These are phyloP conservation scores for Diorhabda elongata DNA, from an alignment of 1,140 invertebrate species.

Conservation along the genomic window DNA sequence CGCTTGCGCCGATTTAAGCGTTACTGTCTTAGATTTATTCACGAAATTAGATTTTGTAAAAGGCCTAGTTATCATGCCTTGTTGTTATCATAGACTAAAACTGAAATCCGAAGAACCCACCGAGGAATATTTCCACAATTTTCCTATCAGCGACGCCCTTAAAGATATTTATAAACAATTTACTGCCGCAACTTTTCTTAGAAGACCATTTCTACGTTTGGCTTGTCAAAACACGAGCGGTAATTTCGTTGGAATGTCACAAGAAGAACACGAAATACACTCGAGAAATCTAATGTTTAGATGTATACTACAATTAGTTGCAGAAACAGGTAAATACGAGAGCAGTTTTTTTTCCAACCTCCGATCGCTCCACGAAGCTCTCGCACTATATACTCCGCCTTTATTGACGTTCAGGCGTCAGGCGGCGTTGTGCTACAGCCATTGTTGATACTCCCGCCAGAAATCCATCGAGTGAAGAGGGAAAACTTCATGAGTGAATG, in stretches of 20 bases:
- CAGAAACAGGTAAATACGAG: conserved; percentile 47
- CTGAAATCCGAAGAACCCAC: conserved; percentile 16
- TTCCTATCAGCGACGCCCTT: conserved; percentile 57
- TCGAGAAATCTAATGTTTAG: conserved; percentile 57
- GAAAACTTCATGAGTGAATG: too few relatives aligned
- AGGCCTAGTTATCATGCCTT: conserved; percentile 69
- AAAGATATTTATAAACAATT: conserved; percentile 43
- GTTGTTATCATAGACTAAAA: conserved; percentile 70
- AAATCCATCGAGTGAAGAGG: too few relatives aligned
- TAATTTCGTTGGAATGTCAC: conserved; percentile 48
- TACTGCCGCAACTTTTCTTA: conserved; percentile 49
- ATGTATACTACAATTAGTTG: conserved; percentile 57
- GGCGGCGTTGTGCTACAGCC: too few relatives aligned
- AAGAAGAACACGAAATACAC: conserved; percentile 49
- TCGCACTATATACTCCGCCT: too few relatives aligned
- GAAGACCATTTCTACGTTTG: conserved; percentile 61
- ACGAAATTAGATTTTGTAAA: conserved; percentile 55
- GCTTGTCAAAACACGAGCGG: conserved; percentile 56
- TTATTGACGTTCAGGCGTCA: conserved; percentile 9
- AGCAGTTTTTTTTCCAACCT: too few relatives aligned
- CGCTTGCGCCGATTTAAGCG: conserved; percentile 78
- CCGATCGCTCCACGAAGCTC: too few relatives aligned
- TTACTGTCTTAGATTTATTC: conserved; percentile 69
- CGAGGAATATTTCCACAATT: conserved; percentile 54
- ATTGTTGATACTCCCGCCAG: too few relatives aligned